phyloP scores from a whole-genome alignment of 2,113 vertebrate genomes.

The Craseonycteris thonglongyai region DNA sequence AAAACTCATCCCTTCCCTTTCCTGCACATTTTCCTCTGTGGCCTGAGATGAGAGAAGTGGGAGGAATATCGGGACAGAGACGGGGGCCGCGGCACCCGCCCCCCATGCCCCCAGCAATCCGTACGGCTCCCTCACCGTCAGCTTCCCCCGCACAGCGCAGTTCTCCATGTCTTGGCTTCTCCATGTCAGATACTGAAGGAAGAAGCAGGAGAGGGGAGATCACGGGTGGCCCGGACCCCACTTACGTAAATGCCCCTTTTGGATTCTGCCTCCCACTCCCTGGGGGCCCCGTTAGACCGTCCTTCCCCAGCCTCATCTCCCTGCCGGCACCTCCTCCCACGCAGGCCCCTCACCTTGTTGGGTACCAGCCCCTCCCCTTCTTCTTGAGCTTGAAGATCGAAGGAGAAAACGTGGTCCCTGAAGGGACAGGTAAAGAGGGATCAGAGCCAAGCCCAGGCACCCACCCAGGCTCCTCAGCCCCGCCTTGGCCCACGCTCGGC shows the following conservation, averaged over 20 bases:
- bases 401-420: constrained; percentile 93
- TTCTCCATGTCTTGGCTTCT: constrained; percentile 74
- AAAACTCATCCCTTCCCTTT: neutral
- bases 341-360: constrained; percentile 81
- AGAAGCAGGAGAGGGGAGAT: neutral
- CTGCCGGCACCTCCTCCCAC: neutral
- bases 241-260: neutral
- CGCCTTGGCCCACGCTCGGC: neutral
- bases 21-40: neutral
- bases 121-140: constrained; percentile 75
- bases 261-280: neutral
- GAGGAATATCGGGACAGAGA: neutral
- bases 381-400: constrained; percentile 83
- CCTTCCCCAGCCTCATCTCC: neutral
- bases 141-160: constrained; percentile 78
- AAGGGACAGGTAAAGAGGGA: neutral
- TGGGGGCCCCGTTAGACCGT: neutral
- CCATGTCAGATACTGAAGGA: constrained; percentile 75
- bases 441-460: neutral
- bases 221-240: neutral
- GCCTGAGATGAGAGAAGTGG: neutral
- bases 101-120: no score
- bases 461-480: neutral
- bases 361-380: constrained; percentile 85
- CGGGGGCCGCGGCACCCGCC: no score